These are phyloP conservation scores for Naso thynnoides DNA, from an alignment of 2,797 vertebrate genomes.

Conservation along the genomic window DNA sequence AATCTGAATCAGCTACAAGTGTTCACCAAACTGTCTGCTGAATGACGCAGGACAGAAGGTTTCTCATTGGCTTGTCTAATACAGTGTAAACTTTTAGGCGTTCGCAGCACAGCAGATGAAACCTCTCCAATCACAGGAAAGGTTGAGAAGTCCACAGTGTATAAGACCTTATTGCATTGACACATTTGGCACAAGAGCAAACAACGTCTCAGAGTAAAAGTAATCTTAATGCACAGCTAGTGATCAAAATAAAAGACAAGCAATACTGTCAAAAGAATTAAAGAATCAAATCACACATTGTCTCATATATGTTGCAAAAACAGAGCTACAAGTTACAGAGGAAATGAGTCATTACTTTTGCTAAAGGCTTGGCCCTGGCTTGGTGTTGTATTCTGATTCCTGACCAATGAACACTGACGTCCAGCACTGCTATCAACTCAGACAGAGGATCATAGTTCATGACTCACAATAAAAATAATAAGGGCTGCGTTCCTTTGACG, in stretches of 20 bases:
- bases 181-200: conserved; percentile 79
- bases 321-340: conserved; percentile 24
- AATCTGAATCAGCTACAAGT: conserved; percentile 51
- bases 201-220: conserved; percentile 55
- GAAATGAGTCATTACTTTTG: conserved; percentile 25
- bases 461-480: conserved; percentile 23
- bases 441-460: conserved; percentile 37
- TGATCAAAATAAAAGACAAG: conserved; percentile 44
- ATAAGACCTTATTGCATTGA: conserved; percentile 82
- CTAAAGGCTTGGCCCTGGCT: conserved; percentile 37
- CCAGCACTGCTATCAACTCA: conserved; percentile 23
- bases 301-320: conserved; percentile 23
- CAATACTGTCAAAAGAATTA: conserved; percentile 19
- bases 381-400: conserved; percentile 49
- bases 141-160: conserved; percentile 77
- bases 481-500: conserved; percentile 20
- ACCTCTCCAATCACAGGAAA: conserved; percentile 62
- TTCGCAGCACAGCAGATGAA: conserved; percentile 62
- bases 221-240: conserved; percentile 34
- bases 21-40: conserved; percentile 14
- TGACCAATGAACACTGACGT: conserved; percentile 56
- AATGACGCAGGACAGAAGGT: conserved; percentile 20
- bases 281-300: not conserved
- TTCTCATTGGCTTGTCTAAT: conserved; percentile 34
- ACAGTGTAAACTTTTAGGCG: conserved; percentile 64